Evolutionary conservation across 2,113 vertebrate species (phyloP).

Genomic region (Hippocampus barbouri): DNA sequence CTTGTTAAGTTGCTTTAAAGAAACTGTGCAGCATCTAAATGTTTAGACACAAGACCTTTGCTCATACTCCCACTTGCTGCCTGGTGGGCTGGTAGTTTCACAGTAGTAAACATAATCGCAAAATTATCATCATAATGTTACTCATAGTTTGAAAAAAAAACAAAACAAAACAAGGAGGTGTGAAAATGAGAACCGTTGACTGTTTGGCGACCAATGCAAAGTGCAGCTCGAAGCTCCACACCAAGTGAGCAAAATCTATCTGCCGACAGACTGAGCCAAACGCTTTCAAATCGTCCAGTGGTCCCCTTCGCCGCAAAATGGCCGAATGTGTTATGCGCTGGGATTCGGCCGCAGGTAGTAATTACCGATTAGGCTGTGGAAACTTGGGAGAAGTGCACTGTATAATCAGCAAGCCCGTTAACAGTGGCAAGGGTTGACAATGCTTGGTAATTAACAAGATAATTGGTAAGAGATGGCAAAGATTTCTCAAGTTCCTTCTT

Average conservation of each 20-base stretch:
- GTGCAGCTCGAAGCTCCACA: neutral
- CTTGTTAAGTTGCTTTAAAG: too few species aligned
- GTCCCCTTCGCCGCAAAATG: constrained; percentile 53
- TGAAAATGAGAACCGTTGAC: constrained; percentile 13
- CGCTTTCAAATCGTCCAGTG: constrained; percentile 26
- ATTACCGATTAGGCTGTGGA: constrained; percentile 77
- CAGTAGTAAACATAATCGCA: neutral
- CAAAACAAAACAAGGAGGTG: neutral
- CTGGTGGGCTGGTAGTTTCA: neutral
- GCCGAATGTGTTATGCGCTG: constrained; percentile 33
- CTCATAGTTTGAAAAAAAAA: neutral
- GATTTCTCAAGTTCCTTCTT: constrained; percentile 69
- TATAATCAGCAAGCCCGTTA: constrained; percentile 74
- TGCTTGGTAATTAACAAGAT: constrained; percentile 80
- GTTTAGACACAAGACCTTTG: neutral
- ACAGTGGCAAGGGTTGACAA: constrained; percentile 73
- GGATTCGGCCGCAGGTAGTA: constrained; percentile 78
- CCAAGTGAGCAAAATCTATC: constrained; percentile 15
- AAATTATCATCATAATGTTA: constrained; percentile 7
- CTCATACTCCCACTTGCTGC: neutral
- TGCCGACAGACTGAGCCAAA: constrained; percentile 15
- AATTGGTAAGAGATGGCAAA: constrained; percentile 75
- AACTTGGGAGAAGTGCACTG: constrained; percentile 71
- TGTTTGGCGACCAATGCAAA: neutral
- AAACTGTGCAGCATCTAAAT: neutral